phyloP scores from a whole-genome alignment of 2,888 invertebrate species.

The Nymphalis urticae region DNA sequence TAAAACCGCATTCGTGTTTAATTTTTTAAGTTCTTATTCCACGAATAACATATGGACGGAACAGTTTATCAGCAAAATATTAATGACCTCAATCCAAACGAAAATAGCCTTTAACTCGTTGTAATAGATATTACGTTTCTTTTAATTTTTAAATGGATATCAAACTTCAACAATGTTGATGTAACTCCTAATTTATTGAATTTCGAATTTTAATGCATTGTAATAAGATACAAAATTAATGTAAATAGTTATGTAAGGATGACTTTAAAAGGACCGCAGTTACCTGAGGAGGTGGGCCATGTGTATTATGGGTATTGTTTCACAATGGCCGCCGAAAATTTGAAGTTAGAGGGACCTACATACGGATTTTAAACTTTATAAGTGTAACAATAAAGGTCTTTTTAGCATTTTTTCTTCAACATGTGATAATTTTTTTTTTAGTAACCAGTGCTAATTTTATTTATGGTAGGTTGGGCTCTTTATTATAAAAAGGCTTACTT shows the following conservation, averaged over 20 bases:
- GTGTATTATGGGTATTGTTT: slow-evolving; percentile 47
- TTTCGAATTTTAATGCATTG: slow-evolving; percentile 1
- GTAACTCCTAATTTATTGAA: background rate
- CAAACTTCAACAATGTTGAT: background rate
- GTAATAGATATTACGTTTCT: slow-evolving; percentile 8
- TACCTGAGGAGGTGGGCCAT: slow-evolving; percentile 54
- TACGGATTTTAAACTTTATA: slow-evolving; percentile 8
- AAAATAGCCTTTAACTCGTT: slow-evolving; percentile 11
- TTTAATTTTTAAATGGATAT: background rate
- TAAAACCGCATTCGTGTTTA: background rate
- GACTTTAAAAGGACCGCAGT: slow-evolving; percentile 42
- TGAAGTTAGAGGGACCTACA: background rate
- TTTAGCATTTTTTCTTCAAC: background rate
- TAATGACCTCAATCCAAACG: background rate
- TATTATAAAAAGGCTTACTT: too few relatives aligned
- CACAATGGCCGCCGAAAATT: slow-evolving; percentile 48
- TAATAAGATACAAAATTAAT: slow-evolving; percentile 3
- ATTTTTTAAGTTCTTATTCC: slow-evolving; percentile 45
- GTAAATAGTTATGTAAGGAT: slow-evolving; percentile 28
- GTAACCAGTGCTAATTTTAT: too few relatives aligned
- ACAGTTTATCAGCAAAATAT: slow-evolving; percentile 44
- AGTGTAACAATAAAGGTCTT: background rate
- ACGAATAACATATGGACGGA: slow-evolving; percentile 57
- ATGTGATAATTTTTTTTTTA: too few relatives aligned
- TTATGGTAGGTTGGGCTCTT: too few relatives aligned